Conservation (phyloP, 2,888 invertebrate genomes). For the Liposcelis brunnea region DNA sequence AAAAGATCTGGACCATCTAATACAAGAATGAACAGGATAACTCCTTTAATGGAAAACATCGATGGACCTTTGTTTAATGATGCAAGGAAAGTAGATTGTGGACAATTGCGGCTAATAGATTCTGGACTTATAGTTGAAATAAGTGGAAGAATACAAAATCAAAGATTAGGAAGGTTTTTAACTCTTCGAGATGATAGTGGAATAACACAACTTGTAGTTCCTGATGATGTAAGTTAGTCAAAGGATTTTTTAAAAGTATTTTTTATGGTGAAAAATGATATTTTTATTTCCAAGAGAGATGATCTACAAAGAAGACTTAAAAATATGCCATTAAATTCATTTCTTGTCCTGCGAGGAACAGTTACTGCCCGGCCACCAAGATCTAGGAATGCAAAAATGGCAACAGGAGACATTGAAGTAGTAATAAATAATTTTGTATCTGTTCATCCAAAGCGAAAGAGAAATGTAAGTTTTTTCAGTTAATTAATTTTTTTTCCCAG, state of each 20-base stretch:
- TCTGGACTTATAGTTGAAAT: conserved; percentile 37
- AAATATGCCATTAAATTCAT: conserved; percentile 28
- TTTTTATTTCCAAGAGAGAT: conserved; percentile 6
- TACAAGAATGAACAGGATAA: no score
- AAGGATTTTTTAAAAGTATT: no score
- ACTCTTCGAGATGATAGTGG: conserved; percentile 45
- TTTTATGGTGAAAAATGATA: neutral
- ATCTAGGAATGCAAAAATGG: conserved; percentile 27
- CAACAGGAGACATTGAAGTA: conserved; percentile 31
- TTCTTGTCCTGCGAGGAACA: conserved; percentile 26
- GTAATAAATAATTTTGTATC: conserved; percentile 24
- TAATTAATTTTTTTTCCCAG: conserved; percentile 4
- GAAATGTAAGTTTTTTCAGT: conserved; percentile 23
- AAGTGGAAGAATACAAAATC: conserved; percentile 42
- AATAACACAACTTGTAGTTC: conserved; percentile 36
- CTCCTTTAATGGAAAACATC: no score
- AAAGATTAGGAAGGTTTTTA: conserved; percentile 38
- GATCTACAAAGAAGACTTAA: conserved; percentile 14
- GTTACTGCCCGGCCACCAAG: conserved; percentile 25
- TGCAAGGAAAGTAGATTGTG: conserved; percentile 29
- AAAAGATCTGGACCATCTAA: no score
- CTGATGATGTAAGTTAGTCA: conserved; percentile 25
- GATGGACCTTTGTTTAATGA: neutral
- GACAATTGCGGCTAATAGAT: conserved; percentile 34
- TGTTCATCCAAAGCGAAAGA: conserved; percentile 22